Evolutionary conservation across 2,113 vertebrate species (phyloP), one percentile per base, ranked within the genome.

Genomic region (Oxygymnocypris stewartii): DNA sequence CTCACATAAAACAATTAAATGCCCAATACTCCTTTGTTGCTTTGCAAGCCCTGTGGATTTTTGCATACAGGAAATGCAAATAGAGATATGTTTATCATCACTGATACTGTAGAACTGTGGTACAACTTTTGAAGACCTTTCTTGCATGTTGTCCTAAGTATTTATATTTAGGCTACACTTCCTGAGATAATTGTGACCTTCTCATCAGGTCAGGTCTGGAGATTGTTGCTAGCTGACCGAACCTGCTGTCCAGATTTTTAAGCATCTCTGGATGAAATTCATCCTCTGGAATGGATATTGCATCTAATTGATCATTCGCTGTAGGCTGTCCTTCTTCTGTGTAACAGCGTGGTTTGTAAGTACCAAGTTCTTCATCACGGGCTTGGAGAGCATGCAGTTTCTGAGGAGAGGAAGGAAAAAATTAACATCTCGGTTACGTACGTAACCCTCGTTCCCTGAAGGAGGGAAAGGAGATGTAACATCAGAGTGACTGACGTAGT

Each of bases 301-400:
- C 73, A 12, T 94, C 92, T 10, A 93, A 86, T 4, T 91, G 71
- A 20, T 13, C 37, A 35, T 8, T 35, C 4, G 18, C 54, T 1
- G n/a, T 49, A 0, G 2, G 1, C 20, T 90, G 76, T 49, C 88
- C 92, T 81, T 95, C 93, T 8, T 92, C 87, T 6, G 89, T 57
- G 16, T 94, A 94, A 11, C 85, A 82, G 63, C 73, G 85, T 5
- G 92, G 93, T 35, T 40, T 4, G 51, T 93, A 90, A 84, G 92
- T 78, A 1, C 6, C 14, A 25, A 87, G 74, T 59, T 92, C 90
- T n/a, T 86, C 71, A 16, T 20, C 89, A 31, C 4, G 49, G 4
- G 18, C 5, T 49, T 90, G 25, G 2, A 89, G 67, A 11, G 1
- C 28, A 42, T 11, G 1, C 1, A 91, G 35, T 31, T 0, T 87